Base-by-base conservation (phyloP, 2,113 vertebrate species). In the Blennius ocellaris region DNA sequence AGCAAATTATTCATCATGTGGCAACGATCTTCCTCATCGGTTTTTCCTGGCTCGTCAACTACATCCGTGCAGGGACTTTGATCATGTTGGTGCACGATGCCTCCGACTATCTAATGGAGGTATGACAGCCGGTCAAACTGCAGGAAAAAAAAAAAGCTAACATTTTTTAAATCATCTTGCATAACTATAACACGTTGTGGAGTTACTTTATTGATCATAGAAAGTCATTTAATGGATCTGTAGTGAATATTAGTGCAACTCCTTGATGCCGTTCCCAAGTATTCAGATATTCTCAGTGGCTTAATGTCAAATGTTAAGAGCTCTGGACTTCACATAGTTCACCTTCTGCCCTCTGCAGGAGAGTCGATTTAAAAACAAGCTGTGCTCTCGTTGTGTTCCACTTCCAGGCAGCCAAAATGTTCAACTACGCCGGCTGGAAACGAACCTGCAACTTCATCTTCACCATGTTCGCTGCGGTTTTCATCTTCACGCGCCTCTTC, bases 21-120 rank as follows among this genome's bases (percentile, higher is more conserved):
- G 96, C 96, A 85, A 98, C 97, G 69, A 97, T 98, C 53, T 57
- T 94, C 60, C 94, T 99, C 76, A 95, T 99, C 76, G 93, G 95
- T 75, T 98, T 99, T 89, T 99, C 97, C 52, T 99, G 97, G 97
- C 92, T 94, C 16, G 95, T 96, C 80, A 98, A 97, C 87, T 99
- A 97, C 73, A 92, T 97, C 87, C 94, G 97, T 0, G 97, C 95
- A 0, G 97, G 97, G 54, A 98, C 97, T 0, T 90, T 99, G 64
- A 95, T 99, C 90, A 95, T 99, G 96, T 92, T 96, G 30, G 91
- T 97, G 75, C 97, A 99, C 0, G 97, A 99, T 60, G 86, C 96
- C 6, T 92, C 97, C 0, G 97, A 99, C 85, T 97, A 95, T 72
- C 85, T 99, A 16, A 94, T 99, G 66, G 97, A 99, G 97, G 97